phyloP scores from a whole-genome alignment of 1,140 invertebrate genomes.

The Drosophila watanabei region DNA sequence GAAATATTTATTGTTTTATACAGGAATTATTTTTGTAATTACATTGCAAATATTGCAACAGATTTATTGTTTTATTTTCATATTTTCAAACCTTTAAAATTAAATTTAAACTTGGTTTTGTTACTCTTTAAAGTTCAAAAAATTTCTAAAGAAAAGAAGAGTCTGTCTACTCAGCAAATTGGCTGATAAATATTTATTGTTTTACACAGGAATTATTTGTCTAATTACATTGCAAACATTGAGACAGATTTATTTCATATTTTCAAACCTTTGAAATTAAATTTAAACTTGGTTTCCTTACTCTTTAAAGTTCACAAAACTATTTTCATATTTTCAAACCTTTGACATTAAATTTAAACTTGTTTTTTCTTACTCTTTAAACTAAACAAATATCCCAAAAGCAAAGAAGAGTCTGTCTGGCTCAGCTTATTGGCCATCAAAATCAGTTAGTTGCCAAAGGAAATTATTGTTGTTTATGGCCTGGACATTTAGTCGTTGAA shows the following conservation, averaged over 20 bases:
- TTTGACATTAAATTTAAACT: too few species aligned
- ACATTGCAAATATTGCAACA: neutral
- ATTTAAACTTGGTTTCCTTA: neutral
- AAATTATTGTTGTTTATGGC: slow-evolving; percentile 15
- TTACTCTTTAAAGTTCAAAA: too few species aligned
- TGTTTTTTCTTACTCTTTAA: too few species aligned
- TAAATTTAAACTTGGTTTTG: neutral
- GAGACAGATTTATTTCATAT: neutral
- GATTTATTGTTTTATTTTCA: neutral
- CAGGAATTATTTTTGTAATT: neutral
- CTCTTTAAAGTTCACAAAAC: neutral
- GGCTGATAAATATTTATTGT: neutral
- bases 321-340: too few species aligned
- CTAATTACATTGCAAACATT: neutral
- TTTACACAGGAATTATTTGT: neutral
- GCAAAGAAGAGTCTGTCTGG: neutral
- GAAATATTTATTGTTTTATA: neutral
- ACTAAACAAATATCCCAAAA: too few species aligned
- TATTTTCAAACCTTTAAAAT: neutral
- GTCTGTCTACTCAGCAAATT: too few species aligned
- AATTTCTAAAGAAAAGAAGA: too few species aligned
- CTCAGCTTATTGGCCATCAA: neutral
- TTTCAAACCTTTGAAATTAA: neutral
- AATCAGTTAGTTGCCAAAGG: neutral
- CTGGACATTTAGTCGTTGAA: slow-evolving; percentile 23